Conservation (phyloP, 2,888 invertebrate species). For the Octodonta nipae region DNA sequence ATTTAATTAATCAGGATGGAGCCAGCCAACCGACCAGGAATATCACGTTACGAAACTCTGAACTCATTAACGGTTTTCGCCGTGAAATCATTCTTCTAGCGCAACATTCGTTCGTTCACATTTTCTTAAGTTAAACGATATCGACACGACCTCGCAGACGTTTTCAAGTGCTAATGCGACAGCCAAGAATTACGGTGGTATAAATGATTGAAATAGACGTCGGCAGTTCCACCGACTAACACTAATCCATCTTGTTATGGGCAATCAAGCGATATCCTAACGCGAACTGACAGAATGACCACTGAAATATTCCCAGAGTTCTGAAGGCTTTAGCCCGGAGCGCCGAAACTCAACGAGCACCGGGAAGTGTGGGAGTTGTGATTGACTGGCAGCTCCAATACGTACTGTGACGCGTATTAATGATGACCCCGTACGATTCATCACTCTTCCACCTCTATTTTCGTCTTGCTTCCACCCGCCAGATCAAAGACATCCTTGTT, state of each 20-base stretch:
- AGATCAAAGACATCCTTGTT: constrained; percentile 35
- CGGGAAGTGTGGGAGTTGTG: constrained; percentile 17
- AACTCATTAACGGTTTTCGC: too few relatives aligned
- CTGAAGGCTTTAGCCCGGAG: constrained; percentile 16
- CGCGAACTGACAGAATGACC: constrained; percentile 24
- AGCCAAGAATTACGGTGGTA: constrained; percentile 1
- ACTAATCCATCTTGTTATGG: constrained; percentile 24
- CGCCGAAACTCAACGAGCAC: constrained; percentile 16
- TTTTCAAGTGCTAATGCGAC: constrained; percentile 1
- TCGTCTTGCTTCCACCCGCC: constrained; percentile 20
- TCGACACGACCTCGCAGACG: not conserved
- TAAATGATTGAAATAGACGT: constrained; percentile 10
- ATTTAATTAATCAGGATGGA: too few relatives aligned
- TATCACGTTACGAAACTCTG: too few relatives aligned
- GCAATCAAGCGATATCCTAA: constrained; percentile 22
- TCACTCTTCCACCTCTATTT: constrained; percentile 32
- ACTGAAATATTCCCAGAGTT: constrained; percentile 21
- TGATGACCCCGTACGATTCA: constrained; percentile 36
- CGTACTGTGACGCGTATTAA: constrained; percentile 36
- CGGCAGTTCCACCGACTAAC: constrained; percentile 11
- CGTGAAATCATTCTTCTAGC: too few relatives aligned
- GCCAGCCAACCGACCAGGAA: too few relatives aligned
- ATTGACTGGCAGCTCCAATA: constrained; percentile 36
- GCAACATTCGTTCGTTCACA: too few relatives aligned
- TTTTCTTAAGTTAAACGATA: too few relatives aligned